Conservation (phyloP, 2,888 invertebrate species). For the Eilema griseolum region DNA sequence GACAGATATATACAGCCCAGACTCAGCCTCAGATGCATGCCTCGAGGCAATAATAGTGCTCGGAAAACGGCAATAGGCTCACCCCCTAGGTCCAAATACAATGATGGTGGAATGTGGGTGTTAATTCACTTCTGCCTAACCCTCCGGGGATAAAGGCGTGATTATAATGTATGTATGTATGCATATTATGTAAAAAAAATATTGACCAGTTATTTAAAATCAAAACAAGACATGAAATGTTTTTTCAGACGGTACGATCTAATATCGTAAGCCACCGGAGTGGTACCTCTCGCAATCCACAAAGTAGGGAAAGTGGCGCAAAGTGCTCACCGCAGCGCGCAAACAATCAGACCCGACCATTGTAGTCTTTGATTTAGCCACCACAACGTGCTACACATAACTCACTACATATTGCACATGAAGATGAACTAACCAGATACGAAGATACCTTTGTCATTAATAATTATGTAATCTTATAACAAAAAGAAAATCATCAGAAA, state of each 20-base stretch:
- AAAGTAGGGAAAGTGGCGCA: constrained; percentile 82
- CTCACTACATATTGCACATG: constrained; percentile 34
- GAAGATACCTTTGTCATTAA: neutral
- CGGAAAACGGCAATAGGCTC: too few relatives aligned
- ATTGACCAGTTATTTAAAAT: constrained; percentile 43
- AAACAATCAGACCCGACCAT: constrained; percentile 77
- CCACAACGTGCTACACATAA: constrained; percentile 51
- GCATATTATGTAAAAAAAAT: too few relatives aligned
- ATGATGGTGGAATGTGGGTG: too few relatives aligned
- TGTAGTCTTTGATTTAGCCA: constrained; percentile 81
- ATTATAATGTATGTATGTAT: too few relatives aligned
- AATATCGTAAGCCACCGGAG: constrained; percentile 71
- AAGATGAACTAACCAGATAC: constrained; percentile 32
- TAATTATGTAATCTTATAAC: neutral
- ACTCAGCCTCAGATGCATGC: too few relatives aligned
- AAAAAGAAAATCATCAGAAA: constrained; percentile 9
- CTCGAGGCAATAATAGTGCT: too few relatives aligned
- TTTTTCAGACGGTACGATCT: constrained; percentile 68
- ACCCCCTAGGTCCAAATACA: too few relatives aligned
- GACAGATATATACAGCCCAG: too few relatives aligned
- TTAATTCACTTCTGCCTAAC: too few relatives aligned
- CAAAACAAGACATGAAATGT: constrained; percentile 45
- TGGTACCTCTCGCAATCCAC: constrained; percentile 72
- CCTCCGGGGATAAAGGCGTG: too few relatives aligned
- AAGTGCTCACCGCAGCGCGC: constrained; percentile 73